phyloP scores from a whole-genome alignment of 92 coral and sea anemone species.

The Parazoanthus swiftii region DNA sequence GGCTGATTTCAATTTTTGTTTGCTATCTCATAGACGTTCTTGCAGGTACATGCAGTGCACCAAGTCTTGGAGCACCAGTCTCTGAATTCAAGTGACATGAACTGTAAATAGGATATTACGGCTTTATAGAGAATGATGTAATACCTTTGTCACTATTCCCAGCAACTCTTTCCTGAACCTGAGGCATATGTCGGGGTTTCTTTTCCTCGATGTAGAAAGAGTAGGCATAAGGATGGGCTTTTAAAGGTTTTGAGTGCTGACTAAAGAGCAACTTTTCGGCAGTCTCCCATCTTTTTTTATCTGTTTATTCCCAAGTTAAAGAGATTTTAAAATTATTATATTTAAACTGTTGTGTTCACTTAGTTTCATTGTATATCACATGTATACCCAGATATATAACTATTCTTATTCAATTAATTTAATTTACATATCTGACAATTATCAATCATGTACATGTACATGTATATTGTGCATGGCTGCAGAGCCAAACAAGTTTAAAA shows the following conservation, averaged over 20 bases:
- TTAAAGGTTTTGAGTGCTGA: conserved; percentile 53
- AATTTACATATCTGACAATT: too few species aligned
- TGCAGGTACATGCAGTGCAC: not conserved
- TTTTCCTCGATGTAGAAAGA: conserved; percentile 73
- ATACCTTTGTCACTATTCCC: not conserved
- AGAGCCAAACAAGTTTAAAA: too few species aligned
- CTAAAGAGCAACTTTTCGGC: conserved; percentile 65
- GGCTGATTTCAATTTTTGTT: not conserved
- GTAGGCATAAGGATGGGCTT: conserved; percentile 53
- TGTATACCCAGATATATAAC: too few species aligned
- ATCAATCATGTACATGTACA: too few species aligned
- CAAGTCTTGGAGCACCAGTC: not conserved
- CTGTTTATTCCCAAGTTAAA: conserved; percentile 29
- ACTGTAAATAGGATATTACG: not conserved
- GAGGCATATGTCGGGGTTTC: not conserved
- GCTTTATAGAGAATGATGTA: not conserved
- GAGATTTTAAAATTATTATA: not conserved
- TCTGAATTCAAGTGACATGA: not conserved
- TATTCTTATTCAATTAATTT: too few species aligned
- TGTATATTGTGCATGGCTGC: too few species aligned
- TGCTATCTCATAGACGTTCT: not conserved
- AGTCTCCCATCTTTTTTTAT: conserved; percentile 76
- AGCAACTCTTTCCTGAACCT: not conserved
- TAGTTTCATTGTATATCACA: too few species aligned
- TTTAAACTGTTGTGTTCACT: too few species aligned